phyloP scores from a whole-genome alignment of 2,888 invertebrate species.

The Trilocha varians region DNA sequence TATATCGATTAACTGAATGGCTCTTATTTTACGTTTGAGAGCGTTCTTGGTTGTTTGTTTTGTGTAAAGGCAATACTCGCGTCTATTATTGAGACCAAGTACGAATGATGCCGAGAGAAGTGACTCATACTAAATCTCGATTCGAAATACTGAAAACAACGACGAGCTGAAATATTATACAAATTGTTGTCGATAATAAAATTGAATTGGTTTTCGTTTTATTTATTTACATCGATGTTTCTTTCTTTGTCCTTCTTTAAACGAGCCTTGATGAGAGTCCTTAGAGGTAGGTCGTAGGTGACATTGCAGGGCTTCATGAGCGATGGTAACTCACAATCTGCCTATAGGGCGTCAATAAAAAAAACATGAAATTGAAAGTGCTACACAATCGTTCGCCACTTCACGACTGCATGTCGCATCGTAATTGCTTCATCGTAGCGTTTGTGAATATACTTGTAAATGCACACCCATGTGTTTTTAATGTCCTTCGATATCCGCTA shows the following conservation, averaged over 20 bases:
- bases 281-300: too few species aligned
- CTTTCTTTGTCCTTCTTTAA: too few species aligned
- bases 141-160: constrained; percentile 8
- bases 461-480: constrained; percentile 21
- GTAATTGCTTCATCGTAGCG: constrained; percentile 48
- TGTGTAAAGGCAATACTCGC: constrained; percentile 29
- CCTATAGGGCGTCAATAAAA: too few species aligned
- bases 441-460: constrained; percentile 28
- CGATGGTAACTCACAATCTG: too few species aligned
- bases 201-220: too few species aligned
- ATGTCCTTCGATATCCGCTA: constrained; percentile 20
- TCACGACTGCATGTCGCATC: constrained; percentile 34
- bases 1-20: constrained; percentile 53
- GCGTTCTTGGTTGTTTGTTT: constrained; percentile 44
- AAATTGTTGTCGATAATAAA: constrained; percentile 11
- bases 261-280: too few species aligned
- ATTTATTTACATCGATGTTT: too few species aligned
- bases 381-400: constrained; percentile 30
- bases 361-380: constrained; percentile 35
- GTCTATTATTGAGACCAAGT: constrained; percentile 13
- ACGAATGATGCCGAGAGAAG: constrained; percentile 7
- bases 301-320: too few species aligned
- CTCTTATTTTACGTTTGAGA: constrained; percentile 41
- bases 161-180: constrained; percentile 3
- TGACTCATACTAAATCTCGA: constrained; percentile 21